A percentile compares a stretch with the other conserved stretches of the same genome.
phyloP scores from a whole-genome alignment of 2,888 invertebrate genomes.

The Phlogophora meticulosa region DNA sequence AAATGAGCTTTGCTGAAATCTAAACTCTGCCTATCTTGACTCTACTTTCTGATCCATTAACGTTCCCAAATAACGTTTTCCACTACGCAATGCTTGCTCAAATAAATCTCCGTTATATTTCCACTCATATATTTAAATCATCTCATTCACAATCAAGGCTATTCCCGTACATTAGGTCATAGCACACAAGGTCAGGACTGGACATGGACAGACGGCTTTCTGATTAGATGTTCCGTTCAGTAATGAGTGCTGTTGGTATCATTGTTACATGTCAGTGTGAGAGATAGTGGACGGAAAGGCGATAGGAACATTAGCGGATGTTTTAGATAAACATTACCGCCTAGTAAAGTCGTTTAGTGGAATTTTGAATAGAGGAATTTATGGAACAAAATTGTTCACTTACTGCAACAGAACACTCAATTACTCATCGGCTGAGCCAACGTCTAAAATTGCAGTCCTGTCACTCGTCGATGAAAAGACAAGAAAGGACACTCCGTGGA shows the following conservation, averaged over 20 bases:
- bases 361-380: not conserved
- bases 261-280: slow-evolving; percentile 16
- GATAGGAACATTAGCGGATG: slow-evolving; percentile 42
- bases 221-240: slow-evolving; percentile 62
- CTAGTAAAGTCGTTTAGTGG: not conserved
- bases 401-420: too few species aligned
- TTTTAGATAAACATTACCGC: slow-evolving; percentile 33
- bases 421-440: too few species aligned
- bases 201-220: slow-evolving; percentile 48
- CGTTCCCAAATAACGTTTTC: not conserved
- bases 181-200: slow-evolving; percentile 53
- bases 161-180: slow-evolving; percentile 53
- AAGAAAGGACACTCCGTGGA: too few species aligned
- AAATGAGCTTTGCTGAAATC: too few species aligned
- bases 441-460: too few species aligned
- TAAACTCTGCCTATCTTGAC: too few species aligned
- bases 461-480: too few species aligned
- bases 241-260: slow-evolving; percentile 39
- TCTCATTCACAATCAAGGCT: slow-evolving; percentile 39
- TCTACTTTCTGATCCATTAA: too few species aligned
- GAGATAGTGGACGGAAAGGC: slow-evolving; percentile 43
- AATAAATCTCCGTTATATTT: slow-evolving; percentile 22
- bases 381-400: not conserved
- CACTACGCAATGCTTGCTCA: not conserved
- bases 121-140: slow-evolving; percentile 34